These are phyloP conservation scores for Meda fulgida DNA, from an alignment of 2,797 vertebrate genomes.

Conservation along the genomic window DNA sequence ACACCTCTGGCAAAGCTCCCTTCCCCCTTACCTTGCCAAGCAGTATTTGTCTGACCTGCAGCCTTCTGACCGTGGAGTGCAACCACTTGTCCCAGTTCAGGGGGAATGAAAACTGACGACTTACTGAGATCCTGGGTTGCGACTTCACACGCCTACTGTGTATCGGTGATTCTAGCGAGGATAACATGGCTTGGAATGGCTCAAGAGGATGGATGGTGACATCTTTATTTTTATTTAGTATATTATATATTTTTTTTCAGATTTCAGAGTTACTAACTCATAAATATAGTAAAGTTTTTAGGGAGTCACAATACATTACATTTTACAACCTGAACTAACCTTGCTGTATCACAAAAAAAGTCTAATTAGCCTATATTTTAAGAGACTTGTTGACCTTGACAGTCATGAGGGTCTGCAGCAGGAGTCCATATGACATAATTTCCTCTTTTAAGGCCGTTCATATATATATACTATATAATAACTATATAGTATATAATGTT, in stretches of 20 bases:
- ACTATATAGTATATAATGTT: too few relatives aligned
- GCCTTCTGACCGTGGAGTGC: constrained; percentile 62
- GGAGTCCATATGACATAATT: background rate
- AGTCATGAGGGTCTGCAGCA: background rate
- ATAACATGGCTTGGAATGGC: background rate
- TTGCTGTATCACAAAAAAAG: background rate
- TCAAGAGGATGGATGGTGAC: background rate
- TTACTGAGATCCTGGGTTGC: background rate
- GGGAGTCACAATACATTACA: background rate
- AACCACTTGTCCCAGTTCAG: constrained; percentile 24
- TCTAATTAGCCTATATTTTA: background rate
- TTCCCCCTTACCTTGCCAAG: constrained; percentile 48
- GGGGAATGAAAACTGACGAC: constrained; percentile 15
- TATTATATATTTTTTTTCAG: background rate
- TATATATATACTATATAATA: too few relatives aligned
- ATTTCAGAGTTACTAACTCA: background rate
- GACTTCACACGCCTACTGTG: background rate
- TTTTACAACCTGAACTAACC: background rate
- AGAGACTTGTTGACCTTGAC: background rate
- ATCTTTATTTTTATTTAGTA: background rate
- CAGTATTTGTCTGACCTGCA: constrained; percentile 64
- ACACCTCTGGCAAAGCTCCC: constrained; percentile 60
- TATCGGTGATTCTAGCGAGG: background rate
- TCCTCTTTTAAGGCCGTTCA: background rate
- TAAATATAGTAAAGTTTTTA: background rate